phyloP scores from a whole-genome alignment of 1,140 invertebrate species.

The Phymastichus coffea region DNA sequence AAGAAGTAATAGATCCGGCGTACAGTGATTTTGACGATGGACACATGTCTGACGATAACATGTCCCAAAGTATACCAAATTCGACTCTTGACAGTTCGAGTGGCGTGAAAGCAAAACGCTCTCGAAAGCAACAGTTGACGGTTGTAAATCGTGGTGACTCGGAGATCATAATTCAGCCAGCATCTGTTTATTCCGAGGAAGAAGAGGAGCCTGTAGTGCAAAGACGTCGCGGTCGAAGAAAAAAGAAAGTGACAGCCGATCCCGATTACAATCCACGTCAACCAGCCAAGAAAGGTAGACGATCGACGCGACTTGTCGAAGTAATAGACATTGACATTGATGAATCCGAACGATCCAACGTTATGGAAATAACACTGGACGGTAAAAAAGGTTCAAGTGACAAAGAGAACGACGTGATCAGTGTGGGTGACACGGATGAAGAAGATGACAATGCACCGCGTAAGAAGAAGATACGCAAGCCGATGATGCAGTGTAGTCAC shows the following conservation, averaged over 20 bases:
- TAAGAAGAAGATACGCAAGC: background rate
- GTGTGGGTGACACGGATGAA: constrained; percentile 48
- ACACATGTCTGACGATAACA: constrained; percentile 1
- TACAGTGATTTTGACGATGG: constrained; percentile 6
- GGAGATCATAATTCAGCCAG: constrained; percentile 54
- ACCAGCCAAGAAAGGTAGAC: constrained; percentile 34
- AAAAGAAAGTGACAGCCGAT: constrained; percentile 35
- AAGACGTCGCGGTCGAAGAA: constrained; percentile 42
- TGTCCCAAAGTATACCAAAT: background rate
- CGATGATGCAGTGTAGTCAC: constrained; percentile 22
- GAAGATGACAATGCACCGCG: constrained; percentile 30
- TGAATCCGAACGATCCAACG: constrained; percentile 39
- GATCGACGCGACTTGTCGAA: constrained; percentile 42
- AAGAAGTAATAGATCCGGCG: constrained; percentile 2
- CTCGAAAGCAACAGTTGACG: constrained; percentile 52
- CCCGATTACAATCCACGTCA: constrained; percentile 38
- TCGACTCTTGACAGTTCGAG: background rate
- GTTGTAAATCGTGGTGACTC: constrained; percentile 51
- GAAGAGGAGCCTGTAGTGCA: constrained; percentile 32
- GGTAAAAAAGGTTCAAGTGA: constrained; percentile 52
- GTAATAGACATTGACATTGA: constrained; percentile 52
- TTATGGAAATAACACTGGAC: constrained; percentile 48
- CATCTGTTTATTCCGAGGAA: constrained; percentile 43
- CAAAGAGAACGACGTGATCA: constrained; percentile 54
- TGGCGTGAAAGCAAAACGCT: constrained; percentile 41